These are phyloP conservation scores for Desmophyllum pertusum DNA, from an alignment of 92 coral and sea anemone genomes.

Conservation along the genomic window DNA sequence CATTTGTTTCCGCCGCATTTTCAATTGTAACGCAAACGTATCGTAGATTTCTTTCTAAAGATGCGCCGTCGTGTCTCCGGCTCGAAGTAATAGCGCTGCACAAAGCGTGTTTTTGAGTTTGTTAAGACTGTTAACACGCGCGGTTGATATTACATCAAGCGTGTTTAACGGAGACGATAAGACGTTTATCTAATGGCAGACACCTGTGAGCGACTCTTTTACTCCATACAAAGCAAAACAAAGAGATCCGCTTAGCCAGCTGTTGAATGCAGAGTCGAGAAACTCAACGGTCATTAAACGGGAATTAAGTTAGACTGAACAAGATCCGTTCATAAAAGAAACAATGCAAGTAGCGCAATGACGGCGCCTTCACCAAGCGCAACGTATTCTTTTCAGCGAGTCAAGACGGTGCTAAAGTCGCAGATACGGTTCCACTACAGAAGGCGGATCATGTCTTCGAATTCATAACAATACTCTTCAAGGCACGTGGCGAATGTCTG, in stretches of 20 bases:
- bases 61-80: background rate
- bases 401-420: background rate
- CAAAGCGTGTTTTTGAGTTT: background rate
- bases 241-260: conserved; percentile 43
- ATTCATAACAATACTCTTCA: conserved; percentile 33
- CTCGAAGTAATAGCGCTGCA: background rate
- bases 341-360: background rate
- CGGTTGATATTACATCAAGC: conserved; percentile 42
- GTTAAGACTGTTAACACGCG: conserved; percentile 38
- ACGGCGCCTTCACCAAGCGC: background rate
- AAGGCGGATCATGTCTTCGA: conserved; percentile 37
- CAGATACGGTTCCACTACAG: background rate
- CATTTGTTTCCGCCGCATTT: background rate
- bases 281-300: conserved; percentile 46
- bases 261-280: conserved; percentile 31
- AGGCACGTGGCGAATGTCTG: conserved; percentile 85
- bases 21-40: background rate
- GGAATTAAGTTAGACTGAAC: conserved; percentile 12
- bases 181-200: conserved; percentile 39
- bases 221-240: conserved; percentile 51
- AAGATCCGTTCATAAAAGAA: background rate
- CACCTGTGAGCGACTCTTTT: conserved; percentile 49
- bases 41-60: background rate
- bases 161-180: conserved; percentile 36
- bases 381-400: background rate